Conservation (phyloP, 2,888 invertebrate species). For the Cryptus viduatorius region DNA sequence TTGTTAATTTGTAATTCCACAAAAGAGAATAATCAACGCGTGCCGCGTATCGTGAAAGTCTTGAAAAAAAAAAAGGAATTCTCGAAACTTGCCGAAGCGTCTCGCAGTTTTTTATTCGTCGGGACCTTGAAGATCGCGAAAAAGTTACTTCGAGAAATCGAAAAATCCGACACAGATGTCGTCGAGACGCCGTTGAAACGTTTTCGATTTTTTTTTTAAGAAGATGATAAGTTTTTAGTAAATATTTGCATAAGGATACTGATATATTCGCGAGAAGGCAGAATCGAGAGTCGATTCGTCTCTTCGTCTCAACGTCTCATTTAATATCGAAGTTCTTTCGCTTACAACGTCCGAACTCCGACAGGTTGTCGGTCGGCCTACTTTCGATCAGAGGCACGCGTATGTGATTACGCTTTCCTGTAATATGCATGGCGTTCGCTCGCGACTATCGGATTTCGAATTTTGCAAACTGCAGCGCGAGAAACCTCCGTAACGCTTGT, state of each 20-base stretch:
- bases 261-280: not conserved
- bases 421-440: conserved; percentile 47
- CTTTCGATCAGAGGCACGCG: conserved; percentile 50
- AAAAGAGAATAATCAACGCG: not conserved
- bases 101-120: not conserved
- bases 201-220: not conserved
- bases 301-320: conserved; percentile 42
- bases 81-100: not conserved
- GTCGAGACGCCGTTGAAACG: not conserved
- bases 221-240: not conserved
- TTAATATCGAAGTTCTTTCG: conserved; percentile 45
- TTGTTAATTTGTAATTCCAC: not conserved
- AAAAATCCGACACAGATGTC: not conserved
- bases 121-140: conserved; percentile 28
- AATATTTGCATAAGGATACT: not conserved
- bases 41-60: conserved; percentile 8
- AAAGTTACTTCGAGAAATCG: not conserved
- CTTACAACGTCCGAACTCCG: conserved; percentile 50
- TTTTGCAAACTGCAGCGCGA: conserved; percentile 48
- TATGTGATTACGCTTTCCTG: conserved; percentile 46
- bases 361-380: conserved; percentile 53
- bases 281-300: conserved; percentile 28
- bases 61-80: not conserved
- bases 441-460: conserved; percentile 42
- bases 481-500: conserved; percentile 44